phyloP scores from a whole-genome alignment of 2,888 invertebrate species.

The Camptogramma bilineatum region DNA sequence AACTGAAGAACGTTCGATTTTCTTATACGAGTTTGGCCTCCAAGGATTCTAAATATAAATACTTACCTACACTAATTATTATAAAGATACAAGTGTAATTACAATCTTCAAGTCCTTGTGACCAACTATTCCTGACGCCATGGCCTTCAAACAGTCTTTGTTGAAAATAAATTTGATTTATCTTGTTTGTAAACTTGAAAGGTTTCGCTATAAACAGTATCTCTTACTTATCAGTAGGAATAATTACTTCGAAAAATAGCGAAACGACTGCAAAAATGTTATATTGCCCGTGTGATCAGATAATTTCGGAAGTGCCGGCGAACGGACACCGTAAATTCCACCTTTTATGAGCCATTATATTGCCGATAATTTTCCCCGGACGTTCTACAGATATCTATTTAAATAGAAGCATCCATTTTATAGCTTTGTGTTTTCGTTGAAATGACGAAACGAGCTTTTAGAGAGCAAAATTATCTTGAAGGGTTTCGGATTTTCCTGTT shows the following conservation, averaged over 20 bases:
- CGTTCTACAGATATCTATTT: slow-evolving; percentile 59
- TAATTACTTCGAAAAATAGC: slow-evolving; percentile 34
- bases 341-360: slow-evolving; percentile 78
- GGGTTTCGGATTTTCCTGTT: not conserved
- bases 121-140: too few relatives aligned
- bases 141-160: not conserved
- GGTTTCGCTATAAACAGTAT: not conserved
- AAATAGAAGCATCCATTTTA: slow-evolving; percentile 48
- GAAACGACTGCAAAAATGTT: slow-evolving; percentile 31
- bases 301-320: slow-evolving; percentile 61
- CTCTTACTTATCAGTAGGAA: slow-evolving; percentile 28
- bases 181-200: not conserved
- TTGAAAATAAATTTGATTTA: not conserved
- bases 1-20: too few relatives aligned
- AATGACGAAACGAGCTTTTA: slow-evolving; percentile 14
- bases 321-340: slow-evolving; percentile 70
- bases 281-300: slow-evolving; percentile 60
- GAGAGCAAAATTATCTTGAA: not conserved
- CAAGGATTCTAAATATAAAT: too few relatives aligned
- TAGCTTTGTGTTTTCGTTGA: slow-evolving; percentile 34
- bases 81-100: too few relatives aligned
- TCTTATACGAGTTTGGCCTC: too few relatives aligned
- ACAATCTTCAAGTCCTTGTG: too few relatives aligned
- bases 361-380: slow-evolving; percentile 61
- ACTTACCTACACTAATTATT: too few relatives aligned